Conservation (phyloP, 2,888 invertebrate species). For the Drosophila nigricruria region DNA sequence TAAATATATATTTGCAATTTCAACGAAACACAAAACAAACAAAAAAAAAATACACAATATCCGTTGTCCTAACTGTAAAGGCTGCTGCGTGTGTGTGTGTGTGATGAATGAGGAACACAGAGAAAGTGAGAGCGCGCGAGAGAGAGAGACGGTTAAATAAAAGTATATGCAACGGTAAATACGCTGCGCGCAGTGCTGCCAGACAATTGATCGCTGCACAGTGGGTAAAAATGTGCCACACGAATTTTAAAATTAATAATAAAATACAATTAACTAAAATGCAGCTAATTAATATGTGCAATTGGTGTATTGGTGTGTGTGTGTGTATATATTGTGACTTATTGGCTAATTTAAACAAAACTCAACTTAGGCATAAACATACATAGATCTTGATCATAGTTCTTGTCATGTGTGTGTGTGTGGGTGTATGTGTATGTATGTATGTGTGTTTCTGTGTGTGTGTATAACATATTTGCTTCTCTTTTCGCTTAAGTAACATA, state of each 20-base stretch:
- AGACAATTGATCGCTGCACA: neutral
- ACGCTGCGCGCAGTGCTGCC: constrained; percentile 8
- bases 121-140: neutral
- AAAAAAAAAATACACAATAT: constrained; percentile 2
- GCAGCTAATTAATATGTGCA: constrained; percentile 37
- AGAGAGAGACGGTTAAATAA: constrained; percentile 14
- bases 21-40: constrained; percentile 31
- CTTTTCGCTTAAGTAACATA: constrained; percentile 49
- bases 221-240: constrained; percentile 14
- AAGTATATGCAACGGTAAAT: constrained; percentile 16
- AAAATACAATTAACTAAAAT: constrained; percentile 54
- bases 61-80: constrained; percentile 6
- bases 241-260: constrained; percentile 32
- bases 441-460: constrained; percentile 13
- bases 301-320: constrained; percentile 22
- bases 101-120: constrained; percentile 20
- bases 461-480: constrained; percentile 18
- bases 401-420: constrained; percentile 35
- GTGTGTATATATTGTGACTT: constrained; percentile 38
- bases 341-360: constrained; percentile 39
- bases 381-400: constrained; percentile 29
- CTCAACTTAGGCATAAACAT: constrained; percentile 50
- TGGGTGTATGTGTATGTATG: neutral
- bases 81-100: constrained; percentile 9
- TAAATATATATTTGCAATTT: constrained; percentile 21